Evolutionary conservation across 2,113 vertebrate species (phyloP).

Genomic region (Tiliqua scincoides): DNA sequence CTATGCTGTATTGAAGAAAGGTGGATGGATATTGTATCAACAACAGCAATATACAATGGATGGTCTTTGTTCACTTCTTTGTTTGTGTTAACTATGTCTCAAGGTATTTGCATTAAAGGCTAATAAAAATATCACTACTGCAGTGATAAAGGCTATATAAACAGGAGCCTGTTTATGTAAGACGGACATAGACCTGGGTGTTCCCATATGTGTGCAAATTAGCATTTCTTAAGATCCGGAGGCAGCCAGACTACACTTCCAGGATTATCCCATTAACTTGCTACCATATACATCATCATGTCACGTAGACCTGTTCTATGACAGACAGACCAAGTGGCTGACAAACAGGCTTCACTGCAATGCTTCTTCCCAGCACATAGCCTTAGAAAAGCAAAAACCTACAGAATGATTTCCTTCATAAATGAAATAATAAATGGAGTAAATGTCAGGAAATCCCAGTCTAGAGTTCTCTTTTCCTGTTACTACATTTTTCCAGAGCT

Average conservation of each 20-base stretch:
- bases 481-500: not conserved
- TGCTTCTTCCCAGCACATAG: not conserved
- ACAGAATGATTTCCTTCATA: not conserved
- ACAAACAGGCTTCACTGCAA: not conserved
- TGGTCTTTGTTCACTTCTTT: not conserved
- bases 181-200: not conserved
- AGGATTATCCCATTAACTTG: not conserved
- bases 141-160: not conserved
- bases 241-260: not conserved
- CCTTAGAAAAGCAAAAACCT: not conserved
- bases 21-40: not conserved
- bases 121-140: not conserved
- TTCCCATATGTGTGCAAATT: not conserved
- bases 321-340: not conserved
- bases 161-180: not conserved
- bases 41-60: not conserved
- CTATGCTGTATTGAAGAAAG: not conserved
- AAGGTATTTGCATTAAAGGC: not conserved
- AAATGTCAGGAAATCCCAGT: slow-evolving; percentile 8
- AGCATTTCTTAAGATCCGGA: not conserved
- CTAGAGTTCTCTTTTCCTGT: slow-evolving; percentile 3
- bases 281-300: not conserved
- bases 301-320: not conserved
- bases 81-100: not conserved
- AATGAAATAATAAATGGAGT: not conserved